These are phyloP conservation scores for Temnothorax curvispinosus DNA, from an alignment of 1,140 invertebrate species.

Conservation along the genomic window DNA sequence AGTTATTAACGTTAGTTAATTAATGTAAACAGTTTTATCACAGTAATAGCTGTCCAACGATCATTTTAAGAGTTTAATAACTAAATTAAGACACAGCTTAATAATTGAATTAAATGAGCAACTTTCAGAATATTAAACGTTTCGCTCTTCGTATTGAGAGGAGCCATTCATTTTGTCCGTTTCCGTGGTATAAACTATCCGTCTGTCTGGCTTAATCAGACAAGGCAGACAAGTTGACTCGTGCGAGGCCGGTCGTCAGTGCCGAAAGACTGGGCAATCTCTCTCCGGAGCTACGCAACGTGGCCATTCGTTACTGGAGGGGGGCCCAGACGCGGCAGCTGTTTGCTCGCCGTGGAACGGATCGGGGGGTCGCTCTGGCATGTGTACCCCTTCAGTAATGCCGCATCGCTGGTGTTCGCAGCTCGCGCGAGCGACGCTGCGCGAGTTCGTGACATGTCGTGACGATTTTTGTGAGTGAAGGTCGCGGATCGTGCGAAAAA, in stretches of 20 bases:
- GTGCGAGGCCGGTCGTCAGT: background rate
- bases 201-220: slow-evolving; percentile 1
- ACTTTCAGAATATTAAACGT: background rate
- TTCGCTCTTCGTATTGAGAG: background rate
- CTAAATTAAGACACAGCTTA: background rate
- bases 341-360: slow-evolving; percentile 66
- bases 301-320: slow-evolving; percentile 62
- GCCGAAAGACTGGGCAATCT: slow-evolving; percentile 34
- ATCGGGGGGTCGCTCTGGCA: slow-evolving; percentile 67
- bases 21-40: background rate
- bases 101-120: background rate
- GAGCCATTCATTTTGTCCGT: background rate
- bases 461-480: background rate
- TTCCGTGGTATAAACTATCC: background rate
- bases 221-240: slow-evolving; percentile 20
- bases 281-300: slow-evolving; percentile 26
- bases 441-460: background rate
- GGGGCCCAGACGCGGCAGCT: slow-evolving; percentile 72
- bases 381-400: slow-evolving; percentile 73
- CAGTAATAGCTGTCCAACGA: background rate
- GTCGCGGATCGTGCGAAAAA: background rate
- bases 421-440: background rate
- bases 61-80: background rate
- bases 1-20: background rate
- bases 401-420: slow-evolving; percentile 58